Evolutionary conservation across 1,140 invertebrate species (phyloP).

Genomic region (Cydia fagiglandana): DNA sequence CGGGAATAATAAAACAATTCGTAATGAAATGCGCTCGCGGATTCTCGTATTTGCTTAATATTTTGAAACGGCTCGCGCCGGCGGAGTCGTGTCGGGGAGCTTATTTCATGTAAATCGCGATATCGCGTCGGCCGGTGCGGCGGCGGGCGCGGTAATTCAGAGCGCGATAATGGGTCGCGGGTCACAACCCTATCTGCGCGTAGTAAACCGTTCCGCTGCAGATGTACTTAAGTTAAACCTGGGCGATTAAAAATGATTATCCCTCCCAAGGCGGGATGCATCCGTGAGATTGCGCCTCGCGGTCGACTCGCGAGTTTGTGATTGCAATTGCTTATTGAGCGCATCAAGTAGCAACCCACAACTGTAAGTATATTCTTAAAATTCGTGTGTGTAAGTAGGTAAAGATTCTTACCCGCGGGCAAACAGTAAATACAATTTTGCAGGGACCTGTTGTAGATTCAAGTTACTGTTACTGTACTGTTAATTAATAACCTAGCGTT

Average conservation of each 20-base stretch:
- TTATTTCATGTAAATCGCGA: constrained; percentile 67
- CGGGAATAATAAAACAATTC: constrained; percentile 47
- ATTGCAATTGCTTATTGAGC: constrained; percentile 37
- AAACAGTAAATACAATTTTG: no score
- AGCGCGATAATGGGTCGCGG: constrained; percentile 49
- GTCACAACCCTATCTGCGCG: constrained; percentile 43
- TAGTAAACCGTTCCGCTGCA: constrained; percentile 45
- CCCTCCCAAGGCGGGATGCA: constrained; percentile 50
- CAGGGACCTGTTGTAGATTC: no score
- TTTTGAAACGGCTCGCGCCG: constrained; percentile 36
- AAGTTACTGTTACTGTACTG: no score
- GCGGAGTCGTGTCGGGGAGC: constrained; percentile 39
- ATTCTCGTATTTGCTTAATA: constrained; percentile 47
- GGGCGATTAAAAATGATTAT: constrained; percentile 69
- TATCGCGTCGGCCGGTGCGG: constrained; percentile 41
- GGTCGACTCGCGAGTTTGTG: constrained; percentile 18
- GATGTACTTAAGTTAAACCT: constrained; percentile 40
- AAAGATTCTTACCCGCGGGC: no score
- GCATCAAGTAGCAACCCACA: background rate
- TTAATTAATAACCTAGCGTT: no score
- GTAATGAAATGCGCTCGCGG: constrained; percentile 43
- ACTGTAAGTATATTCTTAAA: no score
- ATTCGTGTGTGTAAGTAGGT: no score
- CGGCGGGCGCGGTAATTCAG: constrained; percentile 42
- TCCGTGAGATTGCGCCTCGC: constrained; percentile 42